phyloP scores from a whole-genome alignment of 2,797 vertebrate genomes.

The Tadarida brasiliensis region DNA sequence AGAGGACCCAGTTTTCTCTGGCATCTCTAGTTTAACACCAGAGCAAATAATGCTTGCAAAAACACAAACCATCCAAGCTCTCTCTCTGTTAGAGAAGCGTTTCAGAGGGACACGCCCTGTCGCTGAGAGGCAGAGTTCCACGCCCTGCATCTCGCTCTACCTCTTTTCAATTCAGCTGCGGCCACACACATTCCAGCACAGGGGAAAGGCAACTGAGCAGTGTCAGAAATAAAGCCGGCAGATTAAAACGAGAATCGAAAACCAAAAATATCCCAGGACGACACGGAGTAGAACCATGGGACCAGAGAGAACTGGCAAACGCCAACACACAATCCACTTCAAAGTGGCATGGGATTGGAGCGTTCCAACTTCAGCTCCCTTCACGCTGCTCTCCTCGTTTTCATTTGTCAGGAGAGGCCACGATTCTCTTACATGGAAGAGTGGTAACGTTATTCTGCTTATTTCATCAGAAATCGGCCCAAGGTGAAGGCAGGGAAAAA shows the following conservation, averaged over 20 bases:
- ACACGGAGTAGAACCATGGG: background rate
- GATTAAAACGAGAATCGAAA: background rate
- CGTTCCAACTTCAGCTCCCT: conserved; percentile 64
- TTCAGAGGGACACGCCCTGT: conserved; percentile 74
- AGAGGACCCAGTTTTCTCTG: background rate
- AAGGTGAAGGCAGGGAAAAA: background rate
- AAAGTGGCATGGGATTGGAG: conserved; percentile 66
- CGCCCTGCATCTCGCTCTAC: conserved; percentile 71
- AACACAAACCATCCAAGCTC: background rate
- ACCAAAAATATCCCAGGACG: background rate
- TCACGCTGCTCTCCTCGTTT: conserved; percentile 70
- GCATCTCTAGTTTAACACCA: conserved; percentile 20
- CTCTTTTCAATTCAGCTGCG: conserved; percentile 53
- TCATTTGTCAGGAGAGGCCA: background rate
- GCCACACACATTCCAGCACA: conserved; percentile 67
- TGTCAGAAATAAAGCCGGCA: background rate
- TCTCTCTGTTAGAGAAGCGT: conserved; percentile 55
- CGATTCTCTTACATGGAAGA: background rate
- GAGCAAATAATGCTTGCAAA: conserved; percentile 56
- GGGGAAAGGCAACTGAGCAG: conserved; percentile 62
- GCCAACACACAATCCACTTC: conserved; percentile 52
- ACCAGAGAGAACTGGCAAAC: background rate
- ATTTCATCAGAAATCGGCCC: background rate
- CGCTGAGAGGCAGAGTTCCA: conserved; percentile 82
- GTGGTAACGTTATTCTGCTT: background rate